Evolutionary conservation across 2,113 vertebrate species (phyloP).

Genomic region (Cyprinodon variegatus): DNA sequence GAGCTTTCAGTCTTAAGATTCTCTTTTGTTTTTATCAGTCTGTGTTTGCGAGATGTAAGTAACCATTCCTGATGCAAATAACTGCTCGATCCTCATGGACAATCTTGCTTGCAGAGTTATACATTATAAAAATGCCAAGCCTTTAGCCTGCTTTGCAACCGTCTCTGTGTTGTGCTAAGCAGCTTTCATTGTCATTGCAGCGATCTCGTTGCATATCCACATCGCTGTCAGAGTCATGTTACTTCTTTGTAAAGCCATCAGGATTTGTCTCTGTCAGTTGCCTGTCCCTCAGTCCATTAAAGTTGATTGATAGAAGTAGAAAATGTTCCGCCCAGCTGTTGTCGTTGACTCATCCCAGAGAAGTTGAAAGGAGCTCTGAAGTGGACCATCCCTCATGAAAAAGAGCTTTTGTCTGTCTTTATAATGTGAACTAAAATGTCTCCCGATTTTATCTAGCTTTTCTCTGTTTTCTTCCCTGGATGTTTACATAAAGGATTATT

Average conservation of each 20-base stretch:
- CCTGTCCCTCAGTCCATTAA: conserved; percentile 81
- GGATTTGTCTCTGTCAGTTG: conserved; percentile 78
- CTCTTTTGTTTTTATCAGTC: conserved; percentile 30
- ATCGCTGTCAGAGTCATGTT: conserved; percentile 75
- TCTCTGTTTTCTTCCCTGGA: not conserved
- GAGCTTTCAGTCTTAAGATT: conserved; percentile 17
- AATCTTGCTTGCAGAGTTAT: conserved; percentile 47
- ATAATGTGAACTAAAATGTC: conserved; percentile 49
- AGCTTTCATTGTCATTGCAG: conserved; percentile 60
- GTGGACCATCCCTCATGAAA: conserved; percentile 59
- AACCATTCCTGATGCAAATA: conserved; percentile 61
- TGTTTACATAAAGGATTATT: conserved; percentile 35
- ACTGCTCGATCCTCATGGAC: conserved; percentile 41
- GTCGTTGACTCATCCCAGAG: conserved; percentile 67
- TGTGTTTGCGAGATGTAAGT: conserved; percentile 25
- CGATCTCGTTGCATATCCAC: conserved; percentile 59
- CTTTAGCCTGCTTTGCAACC: conserved; percentile 38
- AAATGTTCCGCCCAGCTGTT: conserved; percentile 79
- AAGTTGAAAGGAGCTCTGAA: conserved; percentile 69
- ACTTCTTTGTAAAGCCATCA: conserved; percentile 76
- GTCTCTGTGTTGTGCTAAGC: conserved; percentile 58
- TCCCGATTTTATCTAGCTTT: conserved; percentile 31
- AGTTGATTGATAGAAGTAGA: conserved; percentile 79
- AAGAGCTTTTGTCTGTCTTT: conserved; percentile 65
- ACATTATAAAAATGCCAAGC: conserved; percentile 45